Evolutionary conservation across 2,888 invertebrate genomes (phyloP).

Genomic region (Athripsodes cinereus): DNA sequence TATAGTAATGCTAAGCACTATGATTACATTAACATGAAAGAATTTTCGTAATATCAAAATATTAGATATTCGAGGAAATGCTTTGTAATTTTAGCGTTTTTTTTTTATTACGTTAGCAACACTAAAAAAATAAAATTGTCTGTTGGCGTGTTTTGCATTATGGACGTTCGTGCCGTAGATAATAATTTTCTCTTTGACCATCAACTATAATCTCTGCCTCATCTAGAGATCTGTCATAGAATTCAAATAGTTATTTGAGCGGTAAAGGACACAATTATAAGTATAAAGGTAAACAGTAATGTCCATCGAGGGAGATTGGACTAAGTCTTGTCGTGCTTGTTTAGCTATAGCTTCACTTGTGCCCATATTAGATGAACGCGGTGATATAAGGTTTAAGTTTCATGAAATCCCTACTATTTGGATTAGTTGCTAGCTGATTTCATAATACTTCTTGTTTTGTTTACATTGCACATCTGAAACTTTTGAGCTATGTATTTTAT

Average conservation of each 20-base stretch:
- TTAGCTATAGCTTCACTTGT: constrained; percentile 42
- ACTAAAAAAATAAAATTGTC: constrained; percentile 43
- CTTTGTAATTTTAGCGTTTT: constrained; percentile 11
- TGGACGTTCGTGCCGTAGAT: constrained; percentile 48
- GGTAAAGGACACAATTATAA: constrained; percentile 17
- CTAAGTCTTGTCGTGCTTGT: constrained; percentile 46
- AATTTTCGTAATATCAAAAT: no score
- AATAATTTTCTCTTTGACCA: constrained; percentile 50
- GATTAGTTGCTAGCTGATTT: neutral
- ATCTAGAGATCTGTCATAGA: constrained; percentile 20
- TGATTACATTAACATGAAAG: no score
- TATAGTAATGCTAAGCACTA: no score
- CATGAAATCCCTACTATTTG: constrained; percentile 38
- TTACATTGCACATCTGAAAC: neutral
- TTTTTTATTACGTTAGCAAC: constrained; percentile 36
- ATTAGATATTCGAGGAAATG: no score
- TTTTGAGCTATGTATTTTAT: neutral
- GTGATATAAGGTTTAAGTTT: constrained; percentile 40
- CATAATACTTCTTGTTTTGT: no score
- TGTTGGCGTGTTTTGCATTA: constrained; percentile 37
- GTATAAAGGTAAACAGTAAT: constrained; percentile 7
- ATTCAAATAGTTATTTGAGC: constrained; percentile 22
- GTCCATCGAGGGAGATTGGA: constrained; percentile 36
- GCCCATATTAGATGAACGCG: constrained; percentile 39
- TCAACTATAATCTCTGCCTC: constrained; percentile 19